These are phyloP conservation scores for Aphodius sticticus DNA, from an alignment of 2,888 invertebrate genomes.

Conservation along the genomic window DNA sequence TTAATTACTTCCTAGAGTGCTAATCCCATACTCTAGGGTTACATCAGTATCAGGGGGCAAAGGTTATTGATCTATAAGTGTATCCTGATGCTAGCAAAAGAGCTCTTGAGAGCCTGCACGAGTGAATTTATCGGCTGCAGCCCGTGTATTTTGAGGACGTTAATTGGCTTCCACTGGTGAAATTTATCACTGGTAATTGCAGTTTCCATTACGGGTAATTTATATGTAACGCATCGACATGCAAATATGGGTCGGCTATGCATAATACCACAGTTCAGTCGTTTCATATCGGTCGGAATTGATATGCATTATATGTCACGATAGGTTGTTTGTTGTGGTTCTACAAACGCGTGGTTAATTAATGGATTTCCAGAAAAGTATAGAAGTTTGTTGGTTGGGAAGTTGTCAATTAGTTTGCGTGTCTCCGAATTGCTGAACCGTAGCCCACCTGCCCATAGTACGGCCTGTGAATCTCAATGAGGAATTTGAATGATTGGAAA, in stretches of 20 bases:
- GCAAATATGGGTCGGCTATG: background rate
- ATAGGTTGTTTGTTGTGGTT: background rate
- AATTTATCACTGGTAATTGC: conserved; percentile 4
- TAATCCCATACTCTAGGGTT: background rate
- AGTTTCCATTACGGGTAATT: background rate
- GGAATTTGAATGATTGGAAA: background rate
- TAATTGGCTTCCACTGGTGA: background rate
- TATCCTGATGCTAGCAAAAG: background rate
- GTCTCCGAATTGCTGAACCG: background rate
- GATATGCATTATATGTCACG: background rate
- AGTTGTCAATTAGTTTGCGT: background rate
- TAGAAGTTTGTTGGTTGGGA: background rate
- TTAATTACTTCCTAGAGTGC: background rate
- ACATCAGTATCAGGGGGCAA: background rate
- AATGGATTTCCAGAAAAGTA: background rate
- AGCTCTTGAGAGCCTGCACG: background rate
- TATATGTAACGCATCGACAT: background rate
- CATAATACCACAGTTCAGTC: background rate
- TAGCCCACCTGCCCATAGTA: background rate
- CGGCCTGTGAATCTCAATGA: background rate
- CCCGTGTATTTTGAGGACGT: background rate
- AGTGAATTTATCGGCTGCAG: background rate
- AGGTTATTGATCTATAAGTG: background rate
- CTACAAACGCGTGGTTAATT: background rate
- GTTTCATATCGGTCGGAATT: background rate